phyloP scores from a whole-genome alignment of 2,113 vertebrate species.

The Nansenia antarctica region DNA sequence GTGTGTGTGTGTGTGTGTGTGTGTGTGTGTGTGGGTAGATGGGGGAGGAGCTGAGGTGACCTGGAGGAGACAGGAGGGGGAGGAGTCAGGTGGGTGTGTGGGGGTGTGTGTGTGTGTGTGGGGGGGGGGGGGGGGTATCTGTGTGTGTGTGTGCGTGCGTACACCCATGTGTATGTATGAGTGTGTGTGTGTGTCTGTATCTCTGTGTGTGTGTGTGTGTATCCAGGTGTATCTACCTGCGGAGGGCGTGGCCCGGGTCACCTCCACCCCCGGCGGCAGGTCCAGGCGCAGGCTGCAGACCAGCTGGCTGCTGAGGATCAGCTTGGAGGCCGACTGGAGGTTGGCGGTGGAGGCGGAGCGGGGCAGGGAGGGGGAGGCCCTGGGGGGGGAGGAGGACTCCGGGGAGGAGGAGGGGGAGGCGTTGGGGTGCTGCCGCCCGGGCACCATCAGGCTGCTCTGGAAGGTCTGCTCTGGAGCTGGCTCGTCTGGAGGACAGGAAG shows the following conservation, averaged over 20 bases:
- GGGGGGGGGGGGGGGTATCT: not conserved
- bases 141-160: not conserved
- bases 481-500: conserved; percentile 58
- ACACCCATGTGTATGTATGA: no score
- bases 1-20: not conserved
- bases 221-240: conserved; percentile 79
- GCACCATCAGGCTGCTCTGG: conserved; percentile 84
- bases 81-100: not conserved
- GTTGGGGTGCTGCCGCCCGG: conserved; percentile 78
- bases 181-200: conserved; percentile 35
- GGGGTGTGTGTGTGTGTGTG: not conserved
- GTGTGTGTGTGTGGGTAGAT: not conserved
- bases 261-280: conserved; percentile 89
- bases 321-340: conserved; percentile 96
- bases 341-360: conserved; percentile 95
- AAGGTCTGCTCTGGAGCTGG: conserved; percentile 62
- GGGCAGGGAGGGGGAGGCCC: conserved; percentile 87
- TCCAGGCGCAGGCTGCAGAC: conserved; percentile 91
- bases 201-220: conserved; percentile 36
- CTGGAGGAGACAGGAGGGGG: not conserved
- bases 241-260: conserved; percentile 94
- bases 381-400: conserved; percentile 81
- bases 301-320: conserved; percentile 93
- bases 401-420: conserved; percentile 87
- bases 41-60: not conserved